phyloP scores from a whole-genome alignment of 2,113 vertebrate genomes.

The Bettongia penicillata region DNA sequence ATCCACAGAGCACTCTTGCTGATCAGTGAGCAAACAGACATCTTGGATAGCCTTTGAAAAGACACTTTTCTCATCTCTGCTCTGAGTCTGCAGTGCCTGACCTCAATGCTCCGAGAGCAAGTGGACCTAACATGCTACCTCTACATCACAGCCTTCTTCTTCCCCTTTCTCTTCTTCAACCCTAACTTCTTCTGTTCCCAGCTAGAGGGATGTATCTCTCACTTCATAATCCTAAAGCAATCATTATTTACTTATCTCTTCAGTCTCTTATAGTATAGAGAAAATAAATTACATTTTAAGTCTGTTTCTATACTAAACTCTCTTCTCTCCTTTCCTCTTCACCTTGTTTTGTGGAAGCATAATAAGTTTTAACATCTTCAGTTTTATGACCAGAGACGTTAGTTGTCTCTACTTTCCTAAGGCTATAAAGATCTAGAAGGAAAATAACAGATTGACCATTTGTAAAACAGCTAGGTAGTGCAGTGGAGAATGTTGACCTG shows the following conservation, averaged over 20 bases:
- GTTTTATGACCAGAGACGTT: neutral
- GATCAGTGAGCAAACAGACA: neutral
- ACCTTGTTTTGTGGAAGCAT: neutral
- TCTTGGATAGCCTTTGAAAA: neutral
- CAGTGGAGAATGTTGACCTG: neutral
- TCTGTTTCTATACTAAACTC: neutral
- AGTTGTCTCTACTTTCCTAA: neutral
- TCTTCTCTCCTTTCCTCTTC: neutral
- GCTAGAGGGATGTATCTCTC: neutral
- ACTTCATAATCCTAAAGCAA: neutral
- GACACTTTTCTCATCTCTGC: neutral
- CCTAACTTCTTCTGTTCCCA: neutral
- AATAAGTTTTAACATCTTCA: neutral
- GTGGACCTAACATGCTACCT: neutral
- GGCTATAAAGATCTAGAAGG: neutral
- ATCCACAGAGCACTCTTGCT: neutral
- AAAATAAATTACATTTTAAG: neutral
- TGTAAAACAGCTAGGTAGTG: neutral
- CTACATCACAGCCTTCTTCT: neutral
- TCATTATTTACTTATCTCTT: neutral
- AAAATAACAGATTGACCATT: neutral
- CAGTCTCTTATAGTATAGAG: neutral
- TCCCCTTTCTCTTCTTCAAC: neutral
- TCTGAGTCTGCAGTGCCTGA: neutral
- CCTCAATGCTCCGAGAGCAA: neutral